phyloP scores from a whole-genome alignment of 2,113 vertebrate species.

The Nerophis lumbriciformis region DNA sequence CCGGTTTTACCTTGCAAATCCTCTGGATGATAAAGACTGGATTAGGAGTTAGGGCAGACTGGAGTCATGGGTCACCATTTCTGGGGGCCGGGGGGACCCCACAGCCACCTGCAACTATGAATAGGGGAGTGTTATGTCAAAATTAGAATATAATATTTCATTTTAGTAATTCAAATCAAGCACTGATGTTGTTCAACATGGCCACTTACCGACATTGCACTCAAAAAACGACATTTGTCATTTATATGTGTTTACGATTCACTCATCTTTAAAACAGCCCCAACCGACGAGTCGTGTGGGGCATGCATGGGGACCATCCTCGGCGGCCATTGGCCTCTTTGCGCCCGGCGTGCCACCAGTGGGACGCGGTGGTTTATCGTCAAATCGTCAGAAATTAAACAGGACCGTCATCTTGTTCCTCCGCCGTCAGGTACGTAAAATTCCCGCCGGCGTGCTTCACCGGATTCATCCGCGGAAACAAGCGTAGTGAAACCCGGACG shows the following conservation, averaged over 20 bases:
- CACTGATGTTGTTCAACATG: too few relatives aligned
- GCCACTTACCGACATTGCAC: neutral
- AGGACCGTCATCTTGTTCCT: conserved; percentile 5
- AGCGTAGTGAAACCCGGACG: neutral
- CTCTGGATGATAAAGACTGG: conserved; percentile 16
- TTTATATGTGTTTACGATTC: neutral
- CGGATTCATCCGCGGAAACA: conserved; percentile 5
- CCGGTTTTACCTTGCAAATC: conserved; percentile 36
- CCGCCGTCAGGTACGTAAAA: neutral
- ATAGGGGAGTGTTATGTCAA: neutral
- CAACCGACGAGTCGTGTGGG: conserved; percentile 25
- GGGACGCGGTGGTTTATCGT: neutral
- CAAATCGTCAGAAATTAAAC: neutral
- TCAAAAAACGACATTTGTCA: neutral
- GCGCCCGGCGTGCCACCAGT: neutral
- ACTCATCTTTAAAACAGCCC: neutral
- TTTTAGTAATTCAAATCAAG: neutral
- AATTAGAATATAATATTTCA: neutral
- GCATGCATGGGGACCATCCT: neutral
- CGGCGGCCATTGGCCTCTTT: neutral
- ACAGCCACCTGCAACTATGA: conserved; percentile 14
- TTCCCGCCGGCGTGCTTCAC: neutral
- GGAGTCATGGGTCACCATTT: conserved; percentile 24
- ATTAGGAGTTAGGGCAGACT: conserved; percentile 15
- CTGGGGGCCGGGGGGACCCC: neutral